phyloP scores from a whole-genome alignment of 2,797 vertebrate species.

The Psittacula derbiana region DNA sequence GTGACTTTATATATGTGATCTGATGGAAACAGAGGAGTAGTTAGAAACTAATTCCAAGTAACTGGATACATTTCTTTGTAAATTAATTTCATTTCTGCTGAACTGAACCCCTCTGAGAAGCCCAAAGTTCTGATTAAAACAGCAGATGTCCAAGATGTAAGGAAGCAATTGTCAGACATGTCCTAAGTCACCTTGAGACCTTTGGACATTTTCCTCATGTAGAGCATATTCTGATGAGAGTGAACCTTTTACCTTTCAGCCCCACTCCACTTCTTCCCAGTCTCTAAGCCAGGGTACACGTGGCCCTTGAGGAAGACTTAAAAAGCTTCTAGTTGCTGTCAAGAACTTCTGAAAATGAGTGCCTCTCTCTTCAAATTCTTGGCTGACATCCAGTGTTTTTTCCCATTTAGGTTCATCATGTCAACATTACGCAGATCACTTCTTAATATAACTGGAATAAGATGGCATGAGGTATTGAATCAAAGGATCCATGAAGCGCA shows the following conservation, averaged over 20 bases:
- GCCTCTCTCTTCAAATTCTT: not conserved
- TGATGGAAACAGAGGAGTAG: not conserved
- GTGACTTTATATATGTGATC: not conserved
- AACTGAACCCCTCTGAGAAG: not conserved
- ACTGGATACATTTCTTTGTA: not conserved
- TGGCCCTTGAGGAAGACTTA: not conserved
- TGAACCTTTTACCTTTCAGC: not conserved
- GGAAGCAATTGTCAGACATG: not conserved
- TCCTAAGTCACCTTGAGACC: not conserved
- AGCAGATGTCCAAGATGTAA: not conserved
- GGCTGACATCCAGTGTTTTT: not conserved
- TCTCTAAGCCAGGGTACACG: not conserved
- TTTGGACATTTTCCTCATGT: not conserved
- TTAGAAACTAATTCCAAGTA: not conserved
- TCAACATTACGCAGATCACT: not conserved
- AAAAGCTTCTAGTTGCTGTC: not conserved
- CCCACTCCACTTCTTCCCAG: not conserved
- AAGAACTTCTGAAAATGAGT: not conserved
- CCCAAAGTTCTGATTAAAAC: not conserved
- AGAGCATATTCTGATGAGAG: not conserved
- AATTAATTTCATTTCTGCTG: not conserved
- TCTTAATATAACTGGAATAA: not conserved
- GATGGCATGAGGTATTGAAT: not conserved
- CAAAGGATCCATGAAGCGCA: not conserved
- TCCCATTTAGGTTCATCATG: not conserved